Evolutionary conservation across 1,140 invertebrate species (phyloP).

Genomic region (Papilio helenus): DNA sequence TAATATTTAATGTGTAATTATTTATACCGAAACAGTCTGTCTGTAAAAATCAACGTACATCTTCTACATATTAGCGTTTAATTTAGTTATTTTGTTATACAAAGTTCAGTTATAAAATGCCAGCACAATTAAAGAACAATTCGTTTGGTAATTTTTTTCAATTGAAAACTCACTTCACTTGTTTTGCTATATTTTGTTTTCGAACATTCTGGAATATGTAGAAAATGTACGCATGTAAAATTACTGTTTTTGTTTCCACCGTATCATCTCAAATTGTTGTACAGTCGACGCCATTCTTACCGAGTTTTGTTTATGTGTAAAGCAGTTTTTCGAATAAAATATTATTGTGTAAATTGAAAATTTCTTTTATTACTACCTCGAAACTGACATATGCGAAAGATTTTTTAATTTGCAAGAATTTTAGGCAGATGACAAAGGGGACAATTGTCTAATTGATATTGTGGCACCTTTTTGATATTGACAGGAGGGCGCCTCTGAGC

Average conservation of each 20-base stretch:
- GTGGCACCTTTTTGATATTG: too few species aligned
- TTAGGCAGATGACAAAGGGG: too few species aligned
- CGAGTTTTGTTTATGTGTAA: slow-evolving; percentile 70
- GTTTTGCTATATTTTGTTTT: not conserved
- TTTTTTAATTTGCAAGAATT: too few species aligned
- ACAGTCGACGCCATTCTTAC: slow-evolving; percentile 65
- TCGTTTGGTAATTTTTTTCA: not conserved
- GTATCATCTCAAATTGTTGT: slow-evolving; percentile 61
- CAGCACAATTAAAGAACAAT: not conserved
- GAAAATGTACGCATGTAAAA: slow-evolving; percentile 34
- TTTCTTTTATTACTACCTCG: slow-evolving; percentile 56
- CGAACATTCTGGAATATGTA: slow-evolving; percentile 36
- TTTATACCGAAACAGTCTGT: slow-evolving; percentile 56
- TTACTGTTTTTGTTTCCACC: slow-evolving; percentile 51
- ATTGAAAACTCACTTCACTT: not conserved
- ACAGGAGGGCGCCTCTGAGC: too few species aligned
- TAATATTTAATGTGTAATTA: slow-evolving; percentile 57
- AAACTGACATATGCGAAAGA: not conserved
- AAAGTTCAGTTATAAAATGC: not conserved
- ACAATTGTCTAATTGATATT: too few species aligned
- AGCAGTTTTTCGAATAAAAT: slow-evolving; percentile 76
- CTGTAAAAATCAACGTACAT: not conserved
- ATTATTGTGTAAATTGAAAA: slow-evolving; percentile 77
- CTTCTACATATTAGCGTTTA: slow-evolving; percentile 3
- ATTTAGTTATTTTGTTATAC: not conserved